These are phyloP conservation scores for Halichoeres trimaculatus DNA, from an alignment of 2,113 vertebrate genomes.

Conservation along the genomic window DNA sequence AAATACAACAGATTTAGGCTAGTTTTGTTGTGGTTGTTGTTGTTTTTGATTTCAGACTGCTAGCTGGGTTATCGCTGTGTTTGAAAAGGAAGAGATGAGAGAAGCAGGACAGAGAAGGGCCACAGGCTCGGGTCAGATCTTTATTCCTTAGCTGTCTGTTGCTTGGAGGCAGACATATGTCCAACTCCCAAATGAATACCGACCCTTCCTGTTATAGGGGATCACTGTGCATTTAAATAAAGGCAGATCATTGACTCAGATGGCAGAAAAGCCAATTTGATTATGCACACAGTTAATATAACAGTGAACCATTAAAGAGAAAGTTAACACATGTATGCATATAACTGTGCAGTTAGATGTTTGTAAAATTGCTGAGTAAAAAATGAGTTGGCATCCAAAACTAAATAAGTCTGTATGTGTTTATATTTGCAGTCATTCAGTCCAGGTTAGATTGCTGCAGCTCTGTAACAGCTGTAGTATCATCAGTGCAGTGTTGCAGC, in stretches of 20 bases:
- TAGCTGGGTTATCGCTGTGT: slow-evolving; percentile 41
- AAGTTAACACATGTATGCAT: neutral
- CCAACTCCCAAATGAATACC: slow-evolving; percentile 8
- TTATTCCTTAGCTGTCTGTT: slow-evolving; percentile 16
- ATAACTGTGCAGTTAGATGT: neutral
- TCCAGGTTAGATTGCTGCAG: neutral
- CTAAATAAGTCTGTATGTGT: neutral
- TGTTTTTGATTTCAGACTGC: slow-evolving; percentile 62
- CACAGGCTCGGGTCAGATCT: slow-evolving; percentile 42
- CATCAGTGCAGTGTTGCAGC: neutral
- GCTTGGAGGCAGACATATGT: slow-evolving; percentile 41
- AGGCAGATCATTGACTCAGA: slow-evolving; percentile 11
- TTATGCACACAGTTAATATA: slow-evolving; percentile 8
- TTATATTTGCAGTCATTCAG: neutral
- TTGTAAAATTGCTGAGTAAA: neutral
- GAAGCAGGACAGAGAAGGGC: slow-evolving; percentile 49
- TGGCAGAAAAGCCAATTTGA: neutral
- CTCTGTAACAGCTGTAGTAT: neutral
- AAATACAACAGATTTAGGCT: slow-evolving; percentile 67
- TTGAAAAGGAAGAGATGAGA: slow-evolving; percentile 18
- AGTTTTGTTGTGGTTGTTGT: slow-evolving; percentile 63
- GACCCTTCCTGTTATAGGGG: neutral
- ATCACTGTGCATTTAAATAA: slow-evolving; percentile 18
- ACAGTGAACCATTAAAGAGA: neutral
- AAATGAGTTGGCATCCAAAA: neutral